Conservation (phyloP, 2,113 vertebrate genomes). For the Microtus montanus region DNA sequence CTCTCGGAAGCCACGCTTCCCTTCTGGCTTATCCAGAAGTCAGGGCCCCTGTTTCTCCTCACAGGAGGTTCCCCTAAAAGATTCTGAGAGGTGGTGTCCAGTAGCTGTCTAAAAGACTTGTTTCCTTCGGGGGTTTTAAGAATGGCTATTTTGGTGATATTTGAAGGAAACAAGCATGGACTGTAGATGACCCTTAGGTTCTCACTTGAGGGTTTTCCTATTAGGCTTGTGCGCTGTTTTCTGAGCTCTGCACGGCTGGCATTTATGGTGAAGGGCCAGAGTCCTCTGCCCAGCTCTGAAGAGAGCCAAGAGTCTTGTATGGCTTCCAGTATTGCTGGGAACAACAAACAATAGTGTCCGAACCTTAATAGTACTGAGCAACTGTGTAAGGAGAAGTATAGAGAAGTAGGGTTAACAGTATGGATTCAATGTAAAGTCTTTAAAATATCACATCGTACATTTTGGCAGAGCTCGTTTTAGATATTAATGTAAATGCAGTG, state of each 20-base stretch:
- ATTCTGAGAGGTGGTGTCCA: background rate
- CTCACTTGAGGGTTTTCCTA: background rate
- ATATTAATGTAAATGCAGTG: too few relatives aligned
- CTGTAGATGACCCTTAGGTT: background rate
- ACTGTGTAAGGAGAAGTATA: background rate
- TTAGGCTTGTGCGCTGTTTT: background rate
- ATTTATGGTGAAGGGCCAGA: background rate
- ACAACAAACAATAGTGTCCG: background rate
- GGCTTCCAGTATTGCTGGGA: too few relatives aligned
- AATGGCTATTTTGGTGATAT: background rate
- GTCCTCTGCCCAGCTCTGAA: rapidly evolving
- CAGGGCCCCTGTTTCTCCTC: background rate
- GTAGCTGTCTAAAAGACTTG: background rate
- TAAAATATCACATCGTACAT: background rate
- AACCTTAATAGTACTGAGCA: background rate
- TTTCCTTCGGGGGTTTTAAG: background rate
- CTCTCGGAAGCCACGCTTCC: background rate
- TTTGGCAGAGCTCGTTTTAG: background rate
- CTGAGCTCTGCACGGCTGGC: background rate
- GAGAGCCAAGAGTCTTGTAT: background rate
- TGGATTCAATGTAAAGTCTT: background rate
- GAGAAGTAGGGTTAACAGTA: background rate
- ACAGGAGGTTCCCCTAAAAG: background rate
- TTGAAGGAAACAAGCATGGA: background rate
- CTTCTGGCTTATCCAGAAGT: background rate